These are phyloP conservation scores for Pantherophis alleghaniensis DNA, from an alignment of 2,797 vertebrate genomes.

Conservation along the genomic window DNA sequence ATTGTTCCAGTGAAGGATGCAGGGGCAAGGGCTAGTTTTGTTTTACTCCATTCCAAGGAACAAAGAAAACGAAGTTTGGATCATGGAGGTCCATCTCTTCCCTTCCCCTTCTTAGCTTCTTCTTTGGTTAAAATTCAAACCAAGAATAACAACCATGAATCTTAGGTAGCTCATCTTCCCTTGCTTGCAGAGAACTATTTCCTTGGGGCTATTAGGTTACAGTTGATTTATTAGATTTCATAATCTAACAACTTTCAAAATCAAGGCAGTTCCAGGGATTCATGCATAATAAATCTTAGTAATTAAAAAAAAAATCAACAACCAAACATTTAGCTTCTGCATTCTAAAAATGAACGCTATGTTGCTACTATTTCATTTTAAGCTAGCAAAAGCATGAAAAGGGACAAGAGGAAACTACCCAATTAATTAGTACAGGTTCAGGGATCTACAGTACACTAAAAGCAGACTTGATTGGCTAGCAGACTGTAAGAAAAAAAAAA, in stretches of 20 bases:
- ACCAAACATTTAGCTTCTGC: background rate
- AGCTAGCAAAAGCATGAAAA: constrained; percentile 23
- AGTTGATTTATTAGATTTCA: background rate
- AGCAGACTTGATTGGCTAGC: constrained; percentile 9
- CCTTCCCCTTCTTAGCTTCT: background rate
- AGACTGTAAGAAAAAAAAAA: background rate
- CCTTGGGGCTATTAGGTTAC: background rate
- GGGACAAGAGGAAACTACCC: constrained; percentile 44
- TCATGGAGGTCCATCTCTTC: background rate
- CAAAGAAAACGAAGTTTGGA: background rate
- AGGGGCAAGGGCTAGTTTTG: background rate
- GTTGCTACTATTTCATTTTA: background rate
- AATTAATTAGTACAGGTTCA: constrained; percentile 42
- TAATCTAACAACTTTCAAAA: background rate
- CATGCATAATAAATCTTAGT: background rate
- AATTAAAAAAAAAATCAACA: background rate
- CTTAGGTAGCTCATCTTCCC: background rate
- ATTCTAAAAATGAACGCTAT: background rate
- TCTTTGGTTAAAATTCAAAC: background rate
- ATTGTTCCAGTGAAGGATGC: background rate
- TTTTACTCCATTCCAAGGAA: background rate
- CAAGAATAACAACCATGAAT: background rate
- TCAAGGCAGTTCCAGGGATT: background rate
- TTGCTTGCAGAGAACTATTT: background rate
- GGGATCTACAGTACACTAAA: constrained; percentile 4